Base-by-base conservation (phyloP, 2,113 vertebrate species). In the Ophthalmolycus amberensis region DNA sequence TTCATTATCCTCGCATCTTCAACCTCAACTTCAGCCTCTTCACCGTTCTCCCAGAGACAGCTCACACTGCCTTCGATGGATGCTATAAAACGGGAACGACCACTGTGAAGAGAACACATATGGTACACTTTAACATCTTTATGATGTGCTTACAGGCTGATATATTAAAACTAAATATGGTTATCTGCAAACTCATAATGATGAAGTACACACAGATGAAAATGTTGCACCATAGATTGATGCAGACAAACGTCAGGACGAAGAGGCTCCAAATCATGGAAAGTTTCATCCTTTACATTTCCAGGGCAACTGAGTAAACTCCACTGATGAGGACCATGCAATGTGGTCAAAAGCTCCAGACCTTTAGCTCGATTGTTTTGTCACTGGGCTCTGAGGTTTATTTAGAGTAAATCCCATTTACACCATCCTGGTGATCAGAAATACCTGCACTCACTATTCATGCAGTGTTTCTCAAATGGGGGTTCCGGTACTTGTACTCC, bases 71-170 rank as follows among this genome's bases (percentile, higher is more conserved):
- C 62, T 66, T 32, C 11, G 68, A 69, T 58, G 65, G 79, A 87
- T 92, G 93, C 94, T 95, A 95, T 93, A 91, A 95, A 88, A 88
- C 91, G 44, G 92, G 90, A 84, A 85, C 86, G 37, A 73, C 67
- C 65, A 79, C 93, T 94, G 86, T 63, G 46, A 79, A 88, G 60
- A 94, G 12, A 79, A 73, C 18, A 86, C 18, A 27, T 54, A 9
- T 72, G 25, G 60, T 25, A 18, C 3, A 60, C 52, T 72, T 68
- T 34, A 67, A 79, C 37, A 76, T 4, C 12, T 63, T 34, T 42
- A 8, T 25, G 34, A 15, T 32, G 48, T 42, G 5, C 9, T 52
- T 65, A 44, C 20, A 67, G 29, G n/a, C 42, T 54, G 6, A 22
- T 71, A 58, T 15, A 62, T n/a, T 42, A 20, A 62, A 27, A 34